A percentile compares a stretch with the other conserved stretches of the same genome.
Conservation (phyloP, 2,113 vertebrate genomes). For the Pterocles gutturalis region DNA sequence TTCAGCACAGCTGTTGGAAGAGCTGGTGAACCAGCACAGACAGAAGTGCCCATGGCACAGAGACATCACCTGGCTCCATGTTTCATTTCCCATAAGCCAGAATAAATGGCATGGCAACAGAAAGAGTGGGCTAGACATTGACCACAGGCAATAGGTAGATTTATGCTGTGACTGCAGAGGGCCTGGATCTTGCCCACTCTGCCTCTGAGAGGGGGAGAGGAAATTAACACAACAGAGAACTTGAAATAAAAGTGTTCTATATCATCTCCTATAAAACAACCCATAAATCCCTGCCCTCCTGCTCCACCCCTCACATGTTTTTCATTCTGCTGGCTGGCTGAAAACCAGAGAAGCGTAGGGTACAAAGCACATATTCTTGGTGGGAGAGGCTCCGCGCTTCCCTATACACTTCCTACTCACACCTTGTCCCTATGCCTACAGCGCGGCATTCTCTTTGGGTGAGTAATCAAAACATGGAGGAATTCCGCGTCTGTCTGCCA, state of each 20-base stretch:
- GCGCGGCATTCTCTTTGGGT: background rate
- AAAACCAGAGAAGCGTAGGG: background rate
- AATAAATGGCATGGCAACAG: background rate
- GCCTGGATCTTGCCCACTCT: background rate
- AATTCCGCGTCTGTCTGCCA: background rate
- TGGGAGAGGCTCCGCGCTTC: slow-evolving; percentile 30
- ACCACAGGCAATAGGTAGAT: background rate
- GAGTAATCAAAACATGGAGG: background rate
- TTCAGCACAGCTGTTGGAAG: background rate
- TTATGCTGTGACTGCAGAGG: background rate
- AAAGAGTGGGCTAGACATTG: background rate
- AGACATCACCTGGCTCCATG: background rate
- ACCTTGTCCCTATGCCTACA: background rate
- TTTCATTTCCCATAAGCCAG: background rate
- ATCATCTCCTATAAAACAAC: slow-evolving; percentile 57
- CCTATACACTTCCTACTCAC: background rate
- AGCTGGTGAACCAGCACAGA: background rate
- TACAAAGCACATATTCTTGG: slow-evolving; percentile 5
- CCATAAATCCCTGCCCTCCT: slow-evolving; percentile 62
- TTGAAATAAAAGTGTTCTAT: slow-evolving; percentile 59
- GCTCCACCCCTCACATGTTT: slow-evolving; percentile 61
- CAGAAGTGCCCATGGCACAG: background rate
- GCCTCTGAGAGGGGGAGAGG: slow-evolving; percentile 31
- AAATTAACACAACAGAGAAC: slow-evolving; percentile 51
- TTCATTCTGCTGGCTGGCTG: slow-evolving; percentile 40